phyloP scores from a whole-genome alignment of 2,888 invertebrate genomes.

The Cerceris rybyensis region DNA sequence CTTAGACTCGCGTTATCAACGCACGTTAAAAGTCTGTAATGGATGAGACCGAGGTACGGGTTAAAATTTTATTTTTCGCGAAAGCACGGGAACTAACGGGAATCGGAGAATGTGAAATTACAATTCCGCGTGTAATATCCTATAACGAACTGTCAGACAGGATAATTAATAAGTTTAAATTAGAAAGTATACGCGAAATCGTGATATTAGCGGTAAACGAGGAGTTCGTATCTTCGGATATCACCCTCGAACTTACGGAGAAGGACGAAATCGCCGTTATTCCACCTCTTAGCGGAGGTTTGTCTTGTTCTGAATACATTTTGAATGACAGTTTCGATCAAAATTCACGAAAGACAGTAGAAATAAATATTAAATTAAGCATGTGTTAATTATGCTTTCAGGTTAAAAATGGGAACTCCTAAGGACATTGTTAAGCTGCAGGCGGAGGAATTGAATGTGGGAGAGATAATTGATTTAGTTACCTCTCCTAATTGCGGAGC shows the following conservation, averaged over 20 bases:
- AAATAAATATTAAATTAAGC: constrained; percentile 18
- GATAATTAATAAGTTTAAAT: constrained; percentile 85
- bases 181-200: constrained; percentile 87
- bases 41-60: constrained; percentile 63
- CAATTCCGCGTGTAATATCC: constrained; percentile 83
- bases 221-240: constrained; percentile 85
- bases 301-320: constrained; percentile 71
- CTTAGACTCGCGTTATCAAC: not conserved
- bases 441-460: constrained; percentile 86
- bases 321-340: not conserved
- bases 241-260: constrained; percentile 84
- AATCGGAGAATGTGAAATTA: constrained; percentile 83
- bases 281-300: constrained; percentile 97
- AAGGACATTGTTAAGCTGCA: constrained; percentile 90
- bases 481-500: constrained; percentile 91
- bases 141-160: constrained; percentile 85
- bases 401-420: constrained; percentile 58
- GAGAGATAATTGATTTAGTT: constrained; percentile 86
- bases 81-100: constrained; percentile 93
- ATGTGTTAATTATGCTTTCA: constrained; percentile 25
- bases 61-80: constrained; percentile 94
- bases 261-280: constrained; percentile 95
- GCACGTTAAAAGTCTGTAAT: constrained; percentile 29
- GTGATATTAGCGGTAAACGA: constrained; percentile 93
- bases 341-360: not conserved